These are phyloP conservation scores for Momotus momota DNA, from an alignment of 2,797 vertebrate genomes.

Conservation along the genomic window DNA sequence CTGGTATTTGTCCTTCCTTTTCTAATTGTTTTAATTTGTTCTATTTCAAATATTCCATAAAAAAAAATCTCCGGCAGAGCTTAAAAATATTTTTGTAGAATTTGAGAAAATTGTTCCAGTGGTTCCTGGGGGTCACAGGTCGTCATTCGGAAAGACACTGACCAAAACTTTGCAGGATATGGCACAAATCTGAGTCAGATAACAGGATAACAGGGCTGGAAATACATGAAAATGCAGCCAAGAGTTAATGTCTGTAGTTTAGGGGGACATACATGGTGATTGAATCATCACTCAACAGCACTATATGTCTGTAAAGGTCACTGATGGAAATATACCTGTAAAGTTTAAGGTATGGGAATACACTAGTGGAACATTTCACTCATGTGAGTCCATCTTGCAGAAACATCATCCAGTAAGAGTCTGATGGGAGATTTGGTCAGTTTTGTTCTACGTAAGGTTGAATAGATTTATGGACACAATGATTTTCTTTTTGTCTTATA, in stretches of 20 bases:
- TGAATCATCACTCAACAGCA: background rate
- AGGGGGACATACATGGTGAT: background rate
- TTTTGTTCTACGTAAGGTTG: background rate
- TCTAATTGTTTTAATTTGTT: background rate
- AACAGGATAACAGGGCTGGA: background rate
- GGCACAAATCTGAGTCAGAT: background rate
- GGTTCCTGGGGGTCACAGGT: background rate
- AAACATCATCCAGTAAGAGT: background rate
- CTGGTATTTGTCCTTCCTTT: background rate
- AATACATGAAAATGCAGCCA: background rate
- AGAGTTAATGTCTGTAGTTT: background rate
- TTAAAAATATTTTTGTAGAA: background rate
- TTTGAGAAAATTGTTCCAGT: background rate
- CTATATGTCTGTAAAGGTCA: background rate
- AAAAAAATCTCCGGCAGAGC: background rate
- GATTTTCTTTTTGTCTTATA: background rate
- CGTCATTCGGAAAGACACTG: background rate
- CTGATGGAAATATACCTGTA: background rate
- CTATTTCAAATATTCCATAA: background rate
- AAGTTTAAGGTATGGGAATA: background rate
- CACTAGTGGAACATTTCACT: background rate
- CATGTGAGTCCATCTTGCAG: background rate
- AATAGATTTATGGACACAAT: background rate
- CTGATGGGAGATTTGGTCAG: background rate
- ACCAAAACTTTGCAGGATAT: background rate